Evolutionary conservation across 1,140 invertebrate species (phyloP), one percentile per base, ranked within the genome.

Genomic region (Musca vetustissima): DNA sequence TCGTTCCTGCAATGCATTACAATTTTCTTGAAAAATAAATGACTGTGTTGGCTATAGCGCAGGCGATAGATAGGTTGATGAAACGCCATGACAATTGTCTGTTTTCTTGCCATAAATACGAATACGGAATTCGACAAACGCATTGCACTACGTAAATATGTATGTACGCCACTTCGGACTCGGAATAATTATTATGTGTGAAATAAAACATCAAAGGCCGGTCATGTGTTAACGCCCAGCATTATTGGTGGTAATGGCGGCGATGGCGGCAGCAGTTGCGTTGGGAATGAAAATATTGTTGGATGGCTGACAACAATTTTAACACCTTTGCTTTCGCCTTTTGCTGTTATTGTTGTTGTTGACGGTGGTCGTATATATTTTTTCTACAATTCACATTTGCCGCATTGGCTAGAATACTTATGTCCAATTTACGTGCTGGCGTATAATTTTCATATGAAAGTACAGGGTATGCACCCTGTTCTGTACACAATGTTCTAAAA

Each of bases 241-340:
- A 66, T 67, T 69, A 72, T 75, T 74, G 77, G 73, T 77, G 76
- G 75, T 8, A 28, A 28, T 28, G 28, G 8, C 72, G 76, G 75
- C 73, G 70, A 67, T 73, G 70, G 49, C 36, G 55, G 68, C 64
- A 67, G 47, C 75, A 69, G 73, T 77, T 74, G 76, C 75, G 48
- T 57, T 74, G 14, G 50, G 72, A 61, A 71, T 50, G 69, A 71
- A 69, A 78, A 78, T 77, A 76, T 78, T 77, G 76, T 77, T 76
- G 78, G 76, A 76, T 78, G 76, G 75, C 76, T 70, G 43, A 73
- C 55, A 68, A 73, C 67, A 70, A 57, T 70, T 64, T 73, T 59
- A 61, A 61, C 57, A 61, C 57, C 57, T 61, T n/a, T n/a, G n/a
- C n/a, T n/a, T n/a, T n/a, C n/a, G n/a, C n/a, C n/a, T n/a, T 67